Base-by-base conservation (phyloP, 2,113 vertebrate species). In the Salvelinus fontinalis region DNA sequence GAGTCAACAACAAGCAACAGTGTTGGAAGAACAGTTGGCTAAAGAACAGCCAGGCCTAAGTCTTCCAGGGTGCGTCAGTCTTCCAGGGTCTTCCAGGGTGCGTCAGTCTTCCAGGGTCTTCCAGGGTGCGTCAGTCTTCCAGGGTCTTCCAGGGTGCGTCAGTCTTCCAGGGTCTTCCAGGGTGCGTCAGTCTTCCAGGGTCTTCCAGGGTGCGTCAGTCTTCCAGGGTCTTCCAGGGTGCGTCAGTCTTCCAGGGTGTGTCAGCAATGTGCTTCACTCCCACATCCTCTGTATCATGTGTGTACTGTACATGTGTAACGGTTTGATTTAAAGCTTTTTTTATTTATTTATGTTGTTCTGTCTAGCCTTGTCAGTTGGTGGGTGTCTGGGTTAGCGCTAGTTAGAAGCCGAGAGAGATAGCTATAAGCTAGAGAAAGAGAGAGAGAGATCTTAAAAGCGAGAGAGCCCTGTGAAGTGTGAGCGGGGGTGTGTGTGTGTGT, bases 21-120 rank as follows among this genome's bases (percentile, higher is more conserved):
- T 81, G 90, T 93, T 90, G 90, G 91, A 90, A 86, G 87, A 88
- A 84, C 74, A 81, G 84, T 85, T 79, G 81, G 77, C 86, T 80
- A 79, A 89, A 86, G 89, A 92, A 93, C 90, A 93, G 92, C 76
- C 87, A 71, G 79, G 78, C 81, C 87, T 89, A 62, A 18, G 51
- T 18, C 51, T 18, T 14, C 49, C 49, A 54, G 49, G 49, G 49
- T 51, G 13, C 13, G 49, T 13, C 29, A 29, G 29, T 29, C 29
- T 29, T 29, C 29, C 29, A 31, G 29, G 29, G 31, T 34, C 31
- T 34, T 34, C 31, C 31, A 34, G 31, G 31, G 31, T 34, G 34
- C 34, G 31, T 0, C 5, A 31, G 31, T 31, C 31, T 31, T 31
- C 31, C 31, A 31, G 31, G 31, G 31, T 29, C 29, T 29, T 29